These are phyloP conservation scores for Lasaia peninsularis DNA, from an alignment of 1,140 invertebrate species.

Conservation along the genomic window DNA sequence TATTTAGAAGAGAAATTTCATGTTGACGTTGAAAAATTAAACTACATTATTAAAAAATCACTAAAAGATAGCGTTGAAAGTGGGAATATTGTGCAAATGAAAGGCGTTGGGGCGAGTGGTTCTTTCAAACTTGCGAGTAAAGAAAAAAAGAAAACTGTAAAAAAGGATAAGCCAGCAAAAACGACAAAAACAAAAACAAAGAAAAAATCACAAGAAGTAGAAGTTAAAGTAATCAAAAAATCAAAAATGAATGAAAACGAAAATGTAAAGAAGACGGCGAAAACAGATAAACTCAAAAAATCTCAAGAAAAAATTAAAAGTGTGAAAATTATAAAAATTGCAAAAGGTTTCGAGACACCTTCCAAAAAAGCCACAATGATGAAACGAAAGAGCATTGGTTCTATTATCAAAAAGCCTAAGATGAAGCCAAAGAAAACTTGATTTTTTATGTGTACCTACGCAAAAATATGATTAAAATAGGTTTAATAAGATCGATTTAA, in stretches of 20 bases:
- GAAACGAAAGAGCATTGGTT: constrained; percentile 63
- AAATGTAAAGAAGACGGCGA: constrained; percentile 18
- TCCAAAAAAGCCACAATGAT: constrained; percentile 41
- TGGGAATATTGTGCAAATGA: constrained; percentile 46
- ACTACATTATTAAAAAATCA: constrained; percentile 51
- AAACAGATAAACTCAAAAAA: constrained; percentile 23
- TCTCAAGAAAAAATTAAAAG: not conserved
- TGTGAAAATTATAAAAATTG: constrained; percentile 19
- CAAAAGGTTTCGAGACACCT: constrained; percentile 33
- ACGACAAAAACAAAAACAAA: constrained; percentile 23
- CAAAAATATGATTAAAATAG: too few species aligned
- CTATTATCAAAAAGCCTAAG: constrained; percentile 60
- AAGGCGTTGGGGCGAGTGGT: constrained; percentile 52
- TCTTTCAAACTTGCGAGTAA: constrained; percentile 53
- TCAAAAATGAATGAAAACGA: constrained; percentile 21
- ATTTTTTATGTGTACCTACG: not conserved
- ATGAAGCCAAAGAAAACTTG: constrained; percentile 47
- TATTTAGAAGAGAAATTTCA: constrained; percentile 46
- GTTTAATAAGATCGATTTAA: too few species aligned
- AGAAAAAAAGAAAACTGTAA: constrained; percentile 31
- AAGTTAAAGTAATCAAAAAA: constrained; percentile 20
- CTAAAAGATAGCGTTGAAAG: constrained; percentile 47
- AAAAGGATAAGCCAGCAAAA: constrained; percentile 28
- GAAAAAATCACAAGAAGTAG: constrained; percentile 19
- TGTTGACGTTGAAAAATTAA: constrained; percentile 48